These are phyloP conservation scores for Gibbula magus DNA, from an alignment of 2,888 invertebrate species.

Conservation along the genomic window DNA sequence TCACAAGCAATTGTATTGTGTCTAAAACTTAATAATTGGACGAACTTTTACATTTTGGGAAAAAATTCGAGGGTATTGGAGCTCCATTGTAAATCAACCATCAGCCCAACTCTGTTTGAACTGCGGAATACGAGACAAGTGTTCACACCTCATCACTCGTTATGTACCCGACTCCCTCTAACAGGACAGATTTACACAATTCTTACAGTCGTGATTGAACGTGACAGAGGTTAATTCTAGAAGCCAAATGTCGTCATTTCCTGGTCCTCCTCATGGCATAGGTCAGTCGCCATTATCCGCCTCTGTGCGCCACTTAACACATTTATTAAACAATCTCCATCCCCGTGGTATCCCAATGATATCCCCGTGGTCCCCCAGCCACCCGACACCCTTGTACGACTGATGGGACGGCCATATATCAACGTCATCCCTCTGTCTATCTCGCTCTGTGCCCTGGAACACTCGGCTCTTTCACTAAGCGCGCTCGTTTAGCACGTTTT, in stretches of 20 bases:
- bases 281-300: neutral
- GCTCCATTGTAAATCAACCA: too few species aligned
- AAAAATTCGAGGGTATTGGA: too few species aligned
- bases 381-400: neutral
- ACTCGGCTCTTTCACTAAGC: neutral
- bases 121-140: too few species aligned
- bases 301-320: neutral
- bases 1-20: too few species aligned
- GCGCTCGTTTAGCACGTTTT: slow-evolving; percentile 1
- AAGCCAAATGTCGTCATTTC: slow-evolving; percentile 2
- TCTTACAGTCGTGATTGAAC: too few species aligned
- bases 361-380: neutral
- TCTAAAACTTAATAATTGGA: too few species aligned
- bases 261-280: neutral
- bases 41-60: too few species aligned
- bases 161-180: too few species aligned
- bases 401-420: slow-evolving; percentile 4
- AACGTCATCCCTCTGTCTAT: neutral
- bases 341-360: too few species aligned
- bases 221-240: neutral
- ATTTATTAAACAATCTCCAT: slow-evolving; percentile 6
- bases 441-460: neutral
- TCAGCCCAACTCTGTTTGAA: too few species aligned
- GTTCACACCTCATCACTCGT: too few species aligned
- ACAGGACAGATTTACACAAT: too few species aligned